Conservation (phyloP, 2,113 vertebrate species). For the Pluvialis apricaria region DNA sequence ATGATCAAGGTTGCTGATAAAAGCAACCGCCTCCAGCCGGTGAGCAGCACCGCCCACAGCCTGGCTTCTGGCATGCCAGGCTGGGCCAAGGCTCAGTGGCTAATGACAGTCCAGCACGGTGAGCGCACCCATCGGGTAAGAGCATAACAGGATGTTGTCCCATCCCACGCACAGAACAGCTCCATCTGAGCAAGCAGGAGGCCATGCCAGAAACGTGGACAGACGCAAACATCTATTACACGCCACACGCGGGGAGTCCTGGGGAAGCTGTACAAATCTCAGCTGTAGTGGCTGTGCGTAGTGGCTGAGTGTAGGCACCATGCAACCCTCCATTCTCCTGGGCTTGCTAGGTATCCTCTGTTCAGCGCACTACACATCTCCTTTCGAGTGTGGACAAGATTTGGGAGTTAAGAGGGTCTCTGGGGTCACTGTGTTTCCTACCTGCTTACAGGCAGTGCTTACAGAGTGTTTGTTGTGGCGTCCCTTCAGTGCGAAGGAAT, state of each 20-base stretch:
- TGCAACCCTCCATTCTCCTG: background rate
- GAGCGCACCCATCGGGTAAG: background rate
- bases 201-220: background rate
- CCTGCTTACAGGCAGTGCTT: background rate
- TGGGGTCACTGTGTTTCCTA: background rate
- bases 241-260: rapidly evolving
- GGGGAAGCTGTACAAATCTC: background rate
- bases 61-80: background rate
- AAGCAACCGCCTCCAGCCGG: background rate
- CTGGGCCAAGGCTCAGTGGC: background rate
- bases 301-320: background rate
- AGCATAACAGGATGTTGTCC: background rate
- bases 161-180: background rate
- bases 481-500: background rate
- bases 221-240: background rate
- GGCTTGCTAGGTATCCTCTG: background rate
- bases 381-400: background rate
- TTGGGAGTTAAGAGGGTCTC: background rate
- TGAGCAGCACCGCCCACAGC: conserved; percentile 5
- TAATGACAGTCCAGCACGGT: background rate
- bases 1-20: conserved; percentile 40
- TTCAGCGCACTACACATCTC: background rate
- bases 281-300: background rate
- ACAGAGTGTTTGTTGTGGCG: background rate
- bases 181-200: background rate